Conservation (phyloP, 2,888 invertebrate genomes). For the Andricus quercusramuli region DNA sequence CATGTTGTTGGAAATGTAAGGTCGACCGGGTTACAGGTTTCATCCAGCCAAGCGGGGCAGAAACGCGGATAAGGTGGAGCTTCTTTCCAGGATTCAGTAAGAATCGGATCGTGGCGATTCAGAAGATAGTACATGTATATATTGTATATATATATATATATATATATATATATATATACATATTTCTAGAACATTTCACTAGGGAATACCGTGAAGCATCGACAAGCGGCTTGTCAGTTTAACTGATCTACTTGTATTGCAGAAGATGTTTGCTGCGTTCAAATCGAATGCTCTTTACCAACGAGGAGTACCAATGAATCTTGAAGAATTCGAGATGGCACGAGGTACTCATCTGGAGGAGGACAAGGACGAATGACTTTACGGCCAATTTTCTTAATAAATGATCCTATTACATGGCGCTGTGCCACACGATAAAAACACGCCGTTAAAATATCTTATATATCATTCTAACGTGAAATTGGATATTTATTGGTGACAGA, state of each 20-base stretch:
- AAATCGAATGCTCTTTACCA: background rate
- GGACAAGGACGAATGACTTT: slow-evolving; percentile 66
- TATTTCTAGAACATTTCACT: slow-evolving; percentile 38
- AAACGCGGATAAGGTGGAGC: background rate
- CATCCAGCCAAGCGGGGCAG: background rate
- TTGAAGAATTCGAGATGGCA: slow-evolving; percentile 24
- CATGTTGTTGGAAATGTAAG: background rate
- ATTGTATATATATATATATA: background rate
- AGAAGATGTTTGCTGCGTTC: background rate
- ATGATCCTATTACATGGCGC: slow-evolving; percentile 75
- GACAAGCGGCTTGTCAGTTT: slow-evolving; percentile 47
- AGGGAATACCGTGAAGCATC: slow-evolving; percentile 51
- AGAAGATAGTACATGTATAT: slow-evolving; percentile 3
- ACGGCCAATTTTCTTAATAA: slow-evolving; percentile 77
- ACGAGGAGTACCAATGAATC: background rate
- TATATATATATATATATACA: background rate
- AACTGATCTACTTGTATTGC: slow-evolving; percentile 51
- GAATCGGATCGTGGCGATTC: background rate
- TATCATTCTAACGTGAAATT: slow-evolving; percentile 77
- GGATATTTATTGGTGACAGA: slow-evolving; percentile 79
- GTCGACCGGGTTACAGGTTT: background rate
- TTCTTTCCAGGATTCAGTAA: background rate
- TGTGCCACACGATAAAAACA: slow-evolving; percentile 67
- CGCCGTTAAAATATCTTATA: slow-evolving; percentile 76
- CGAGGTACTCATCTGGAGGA: slow-evolving; percentile 38